phyloP scores from a whole-genome alignment of 2,113 vertebrate species.

The Smithornis capensis region DNA sequence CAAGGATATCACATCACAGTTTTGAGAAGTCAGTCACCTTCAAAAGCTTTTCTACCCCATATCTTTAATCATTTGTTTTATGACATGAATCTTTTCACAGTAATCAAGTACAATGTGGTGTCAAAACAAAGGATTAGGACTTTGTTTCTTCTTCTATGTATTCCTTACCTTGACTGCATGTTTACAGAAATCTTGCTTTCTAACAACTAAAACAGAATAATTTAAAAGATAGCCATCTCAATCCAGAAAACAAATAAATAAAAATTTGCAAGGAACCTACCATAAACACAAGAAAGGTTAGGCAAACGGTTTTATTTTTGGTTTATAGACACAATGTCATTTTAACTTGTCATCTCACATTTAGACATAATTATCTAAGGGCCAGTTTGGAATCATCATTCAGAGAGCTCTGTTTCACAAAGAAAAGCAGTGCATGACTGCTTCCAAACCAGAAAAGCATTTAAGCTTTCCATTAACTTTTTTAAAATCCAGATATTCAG shows the following conservation, averaged over 20 bases:
- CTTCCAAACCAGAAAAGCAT: neutral
- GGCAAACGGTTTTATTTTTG: neutral
- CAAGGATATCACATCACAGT: neutral
- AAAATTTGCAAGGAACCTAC: neutral
- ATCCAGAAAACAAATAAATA: neutral
- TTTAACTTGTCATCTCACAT: neutral
- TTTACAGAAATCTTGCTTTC: neutral
- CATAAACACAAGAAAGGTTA: neutral
- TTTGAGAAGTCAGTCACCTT: neutral
- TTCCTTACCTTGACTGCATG: neutral
- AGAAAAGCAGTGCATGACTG: neutral
- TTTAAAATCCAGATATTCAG: neutral
- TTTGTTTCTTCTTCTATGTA: neutral
- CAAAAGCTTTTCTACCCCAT: neutral
- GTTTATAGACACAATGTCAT: neutral
- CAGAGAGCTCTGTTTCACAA: neutral
- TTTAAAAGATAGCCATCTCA: neutral
- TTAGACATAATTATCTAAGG: neutral
- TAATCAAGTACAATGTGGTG: neutral
- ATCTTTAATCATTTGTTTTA: neutral
- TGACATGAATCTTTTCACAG: neutral
- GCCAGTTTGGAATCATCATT: neutral
- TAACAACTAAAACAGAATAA: neutral
- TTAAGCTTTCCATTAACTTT: neutral
- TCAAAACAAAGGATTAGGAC: neutral